phyloP scores from a whole-genome alignment of 1,140 invertebrate species.

The Zaprionus vittiger region DNA sequence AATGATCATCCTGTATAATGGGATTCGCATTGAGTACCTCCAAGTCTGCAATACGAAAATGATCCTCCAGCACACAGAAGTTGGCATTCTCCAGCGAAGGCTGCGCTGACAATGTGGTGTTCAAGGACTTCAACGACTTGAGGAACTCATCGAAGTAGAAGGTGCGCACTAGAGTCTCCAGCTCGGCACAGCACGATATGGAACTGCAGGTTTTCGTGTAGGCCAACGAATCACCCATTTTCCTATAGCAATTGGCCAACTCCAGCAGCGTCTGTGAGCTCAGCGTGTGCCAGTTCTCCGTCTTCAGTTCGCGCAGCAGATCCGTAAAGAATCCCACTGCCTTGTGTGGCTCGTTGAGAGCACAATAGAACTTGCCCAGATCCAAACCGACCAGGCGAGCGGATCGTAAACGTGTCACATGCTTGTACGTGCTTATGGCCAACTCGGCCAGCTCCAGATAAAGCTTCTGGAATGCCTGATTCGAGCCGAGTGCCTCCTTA shows the following conservation, averaged over 20 bases:
- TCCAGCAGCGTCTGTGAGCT: conserved; percentile 92
- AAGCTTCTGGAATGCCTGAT: conserved; percentile 94
- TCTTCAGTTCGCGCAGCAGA: conserved; percentile 92
- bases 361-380: conserved; percentile 95
- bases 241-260: conserved; percentile 93
- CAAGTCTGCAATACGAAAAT: conserved; percentile 74
- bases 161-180: conserved; percentile 90
- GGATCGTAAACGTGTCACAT: conserved; percentile 93
- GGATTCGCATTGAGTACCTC: conserved; percentile 65
- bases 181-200: conserved; percentile 89
- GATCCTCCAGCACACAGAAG: conserved; percentile 79
- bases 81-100: conserved; percentile 76
- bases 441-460: conserved; percentile 97
- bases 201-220: conserved; percentile 91
- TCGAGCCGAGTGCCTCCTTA: conserved; percentile 95
- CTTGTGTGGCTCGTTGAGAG: conserved; percentile 93
- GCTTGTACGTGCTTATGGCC: conserved; percentile 98
- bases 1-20: conserved; percentile 86
- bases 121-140: conserved; percentile 87
- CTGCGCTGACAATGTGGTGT: conserved; percentile 85
- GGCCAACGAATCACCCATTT: conserved; percentile 89
- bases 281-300: conserved; percentile 93
- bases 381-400: conserved; percentile 95
- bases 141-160: conserved; percentile 91
- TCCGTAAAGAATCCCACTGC: conserved; percentile 95